phyloP scores from a whole-genome alignment of 2,888 invertebrate species.

The Pyrgus malvae region DNA sequence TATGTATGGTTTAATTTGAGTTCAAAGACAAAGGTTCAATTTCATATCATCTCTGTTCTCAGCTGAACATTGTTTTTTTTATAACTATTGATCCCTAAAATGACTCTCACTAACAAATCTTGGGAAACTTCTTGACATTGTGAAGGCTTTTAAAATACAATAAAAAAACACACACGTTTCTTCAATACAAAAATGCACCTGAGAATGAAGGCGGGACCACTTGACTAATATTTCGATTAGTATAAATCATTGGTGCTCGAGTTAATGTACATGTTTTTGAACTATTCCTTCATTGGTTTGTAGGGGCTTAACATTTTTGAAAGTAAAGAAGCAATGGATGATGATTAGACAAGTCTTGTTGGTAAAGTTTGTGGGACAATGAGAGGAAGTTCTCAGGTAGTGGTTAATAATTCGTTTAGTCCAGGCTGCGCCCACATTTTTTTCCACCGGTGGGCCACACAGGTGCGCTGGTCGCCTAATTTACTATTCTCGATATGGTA shows the following conservation, averaged over 20 bases:
- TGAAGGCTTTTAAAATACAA: constrained; percentile 69
- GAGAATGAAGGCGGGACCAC: constrained; percentile 79
- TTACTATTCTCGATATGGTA: constrained; percentile 73
- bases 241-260: constrained; percentile 59
- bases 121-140: constrained; percentile 70
- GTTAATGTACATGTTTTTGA: constrained; percentile 12
- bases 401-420: constrained; percentile 80
- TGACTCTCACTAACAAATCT: constrained; percentile 69
- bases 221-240: constrained; percentile 78
- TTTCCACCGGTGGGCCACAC: constrained; percentile 69
- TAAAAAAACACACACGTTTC: constrained; percentile 73
- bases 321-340: constrained; percentile 44
- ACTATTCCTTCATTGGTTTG: constrained; percentile 41
- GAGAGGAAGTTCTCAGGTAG: constrained; percentile 72
- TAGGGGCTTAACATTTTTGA: not conserved
- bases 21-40: no score
- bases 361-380: constrained; percentile 34
- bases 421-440: constrained; percentile 75
- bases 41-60: no score
- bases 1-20: no score
- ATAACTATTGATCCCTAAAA: constrained; percentile 49
- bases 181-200: constrained; percentile 81
- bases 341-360: constrained; percentile 16
- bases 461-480: constrained; percentile 74
- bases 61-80: not conserved